These are phyloP conservation scores for Schlechtendalia chinensis DNA, from an alignment of 1,140 invertebrate genomes.

Conservation along the genomic window DNA sequence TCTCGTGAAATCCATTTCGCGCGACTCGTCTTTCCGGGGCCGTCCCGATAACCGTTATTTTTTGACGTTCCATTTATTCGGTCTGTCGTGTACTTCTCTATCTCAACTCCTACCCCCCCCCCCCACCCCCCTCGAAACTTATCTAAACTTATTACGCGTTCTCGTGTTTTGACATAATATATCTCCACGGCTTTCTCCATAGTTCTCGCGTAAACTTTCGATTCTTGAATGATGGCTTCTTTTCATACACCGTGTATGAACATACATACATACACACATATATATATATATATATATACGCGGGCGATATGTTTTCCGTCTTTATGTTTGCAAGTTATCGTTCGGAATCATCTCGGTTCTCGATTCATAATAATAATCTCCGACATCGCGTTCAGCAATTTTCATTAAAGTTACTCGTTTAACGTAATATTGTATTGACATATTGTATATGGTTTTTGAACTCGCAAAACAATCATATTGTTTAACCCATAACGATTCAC, in stretches of 20 bases:
- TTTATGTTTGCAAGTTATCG: not conserved
- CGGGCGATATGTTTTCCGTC: too few species aligned
- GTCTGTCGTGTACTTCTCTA: not conserved
- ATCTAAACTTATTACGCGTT: not conserved
- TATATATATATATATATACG: not conserved
- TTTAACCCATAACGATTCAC: too few species aligned
- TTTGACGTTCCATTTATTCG: not conserved
- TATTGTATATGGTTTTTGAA: too few species aligned
- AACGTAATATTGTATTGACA: too few species aligned
- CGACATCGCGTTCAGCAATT: not conserved
- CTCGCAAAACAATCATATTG: too few species aligned
- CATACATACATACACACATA: not conserved
- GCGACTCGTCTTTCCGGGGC: too few species aligned
- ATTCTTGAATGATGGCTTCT: not conserved
- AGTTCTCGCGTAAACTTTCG: not conserved
- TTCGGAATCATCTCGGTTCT: not conserved
- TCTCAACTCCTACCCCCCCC: too few species aligned
- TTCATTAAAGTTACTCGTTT: not conserved
- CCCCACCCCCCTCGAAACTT: not conserved
- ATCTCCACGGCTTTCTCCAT: not conserved
- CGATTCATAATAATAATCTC: slow-evolving; percentile 3
- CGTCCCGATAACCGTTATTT: not conserved
- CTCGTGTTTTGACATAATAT: not conserved
- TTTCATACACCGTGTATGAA: not conserved
- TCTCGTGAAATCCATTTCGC: too few species aligned